These are phyloP conservation scores for Sesia bembeciformis DNA, from an alignment of 2,888 invertebrate genomes.

Conservation along the genomic window DNA sequence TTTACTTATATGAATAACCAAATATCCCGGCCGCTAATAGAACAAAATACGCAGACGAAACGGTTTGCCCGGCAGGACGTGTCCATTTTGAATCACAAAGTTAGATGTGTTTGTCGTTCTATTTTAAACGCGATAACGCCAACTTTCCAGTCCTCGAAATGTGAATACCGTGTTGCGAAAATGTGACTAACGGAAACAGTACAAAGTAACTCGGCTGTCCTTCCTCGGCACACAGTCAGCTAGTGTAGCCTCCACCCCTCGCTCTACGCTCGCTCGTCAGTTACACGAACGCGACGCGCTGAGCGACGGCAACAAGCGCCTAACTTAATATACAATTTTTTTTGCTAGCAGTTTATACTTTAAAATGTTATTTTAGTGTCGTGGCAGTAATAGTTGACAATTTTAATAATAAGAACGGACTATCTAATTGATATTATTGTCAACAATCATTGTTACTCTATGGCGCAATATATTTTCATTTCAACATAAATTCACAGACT, in stretches of 20 bases:
- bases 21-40: background rate
- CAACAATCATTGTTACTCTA: no score
- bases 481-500: no score
- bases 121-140: conserved; percentile 72
- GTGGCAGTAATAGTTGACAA: no score
- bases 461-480: no score
- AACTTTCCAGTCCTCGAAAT: conserved; percentile 72
- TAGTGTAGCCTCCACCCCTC: conserved; percentile 7
- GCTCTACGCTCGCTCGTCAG: conserved; percentile 5
- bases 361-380: no score
- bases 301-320: no score
- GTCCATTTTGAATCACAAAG: conserved; percentile 71
- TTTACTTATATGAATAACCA: no score
- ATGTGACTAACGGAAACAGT: conserved; percentile 73
- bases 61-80: conserved; percentile 35
- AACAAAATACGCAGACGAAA: conserved; percentile 28
- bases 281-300: background rate
- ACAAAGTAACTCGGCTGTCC: conserved; percentile 64
- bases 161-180: conserved; percentile 74
- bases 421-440: no score
- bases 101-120: conserved; percentile 69
- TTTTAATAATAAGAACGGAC: no score
- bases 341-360: no score
- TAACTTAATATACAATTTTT: no score
- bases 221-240: conserved; percentile 38